Evolutionary conservation across 2,888 invertebrate species (phyloP), one percentile per base, ranked within the genome.

Genomic region (Aethes cnicana): DNA sequence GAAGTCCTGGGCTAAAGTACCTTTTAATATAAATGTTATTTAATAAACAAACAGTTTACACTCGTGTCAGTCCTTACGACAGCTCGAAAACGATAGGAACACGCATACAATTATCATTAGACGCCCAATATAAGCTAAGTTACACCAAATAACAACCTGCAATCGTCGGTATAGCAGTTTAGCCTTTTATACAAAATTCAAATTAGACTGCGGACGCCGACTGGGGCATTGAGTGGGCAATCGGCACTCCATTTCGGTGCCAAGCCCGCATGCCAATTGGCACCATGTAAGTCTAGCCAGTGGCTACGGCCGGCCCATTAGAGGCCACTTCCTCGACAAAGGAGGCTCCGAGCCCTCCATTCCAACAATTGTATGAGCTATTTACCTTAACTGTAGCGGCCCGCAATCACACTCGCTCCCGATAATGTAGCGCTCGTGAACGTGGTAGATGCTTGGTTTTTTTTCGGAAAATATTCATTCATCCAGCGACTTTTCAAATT

Each of bases 291-390:
- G 85, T 82, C 73, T 74, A 66, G 83, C 83, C 80, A 60, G 72
- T 77, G 84, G 87, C 83, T 73, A 77, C 69, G 69, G 65, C 69
- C 64, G 69, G 68, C 74, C 84, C 82, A 84, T 87, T 86, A 86
- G 81, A 71, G 68, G 76, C 74, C 75, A 81, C 82, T 85, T 85
- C 85, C 85, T 80, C 77, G 83, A 88, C 87, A 87, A 88, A 86
- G 84, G 86, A 77, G 80, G 83, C 80, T 74, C 65, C 66, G 72
- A 75, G 75, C 74, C 79, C 78, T 78, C 81, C 77, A 84, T 84
- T 84, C 81, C 74, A 80, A 83, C 87, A 82, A 89, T 87, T 87
- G 86, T 88, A 88, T 86, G 88, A 88, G 85, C 88, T 87, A 88
- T 89, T 89, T 89, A 83, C 88, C 88, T 88, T 89, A 88, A 87